Evolutionary conservation across 2,113 vertebrate genomes (phyloP).

Genomic region (Dolichotis patagonum): DNA sequence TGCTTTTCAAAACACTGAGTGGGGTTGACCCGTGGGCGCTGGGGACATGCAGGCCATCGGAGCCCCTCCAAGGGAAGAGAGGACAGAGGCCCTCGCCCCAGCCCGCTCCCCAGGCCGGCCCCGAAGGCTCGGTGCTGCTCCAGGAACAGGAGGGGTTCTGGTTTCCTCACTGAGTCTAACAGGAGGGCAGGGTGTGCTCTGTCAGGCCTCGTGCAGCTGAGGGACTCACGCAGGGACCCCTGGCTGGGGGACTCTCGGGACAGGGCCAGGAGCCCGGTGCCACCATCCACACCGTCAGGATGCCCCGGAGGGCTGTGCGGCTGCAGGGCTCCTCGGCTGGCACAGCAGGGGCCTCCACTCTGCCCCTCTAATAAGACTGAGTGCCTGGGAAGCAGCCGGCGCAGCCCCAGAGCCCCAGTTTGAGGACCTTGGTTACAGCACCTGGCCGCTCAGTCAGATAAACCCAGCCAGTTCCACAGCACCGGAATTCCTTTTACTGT

Average conservation of each 20-base stretch:
- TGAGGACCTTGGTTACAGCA: not conserved
- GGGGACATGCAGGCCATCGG: not conserved
- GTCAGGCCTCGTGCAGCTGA: constrained; percentile 25
- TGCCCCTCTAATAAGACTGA: not conserved
- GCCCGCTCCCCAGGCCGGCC: not conserved
- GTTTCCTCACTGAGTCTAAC: not conserved
- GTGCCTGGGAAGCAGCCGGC: not conserved
- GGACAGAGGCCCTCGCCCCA: not conserved
- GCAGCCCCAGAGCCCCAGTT: not conserved
- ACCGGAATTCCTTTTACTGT: not conserved
- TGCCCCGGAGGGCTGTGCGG: not conserved
- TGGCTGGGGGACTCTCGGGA: not conserved
- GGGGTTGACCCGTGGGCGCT: not conserved
- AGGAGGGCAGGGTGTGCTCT: not conserved
- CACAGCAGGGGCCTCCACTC: not conserved
- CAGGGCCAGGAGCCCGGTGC: not conserved
- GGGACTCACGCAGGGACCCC: not conserved
- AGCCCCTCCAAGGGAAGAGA: not conserved
- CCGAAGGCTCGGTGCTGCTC: not conserved
- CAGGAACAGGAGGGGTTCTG: not conserved
- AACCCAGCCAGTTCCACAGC: not conserved
- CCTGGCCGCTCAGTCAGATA: not conserved
- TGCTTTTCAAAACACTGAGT: not conserved
- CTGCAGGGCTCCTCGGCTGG: not conserved
- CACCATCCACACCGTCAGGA: not conserved